Conservation (phyloP, 23 tunicate genomes). For the Ciona savignyi region DNA sequence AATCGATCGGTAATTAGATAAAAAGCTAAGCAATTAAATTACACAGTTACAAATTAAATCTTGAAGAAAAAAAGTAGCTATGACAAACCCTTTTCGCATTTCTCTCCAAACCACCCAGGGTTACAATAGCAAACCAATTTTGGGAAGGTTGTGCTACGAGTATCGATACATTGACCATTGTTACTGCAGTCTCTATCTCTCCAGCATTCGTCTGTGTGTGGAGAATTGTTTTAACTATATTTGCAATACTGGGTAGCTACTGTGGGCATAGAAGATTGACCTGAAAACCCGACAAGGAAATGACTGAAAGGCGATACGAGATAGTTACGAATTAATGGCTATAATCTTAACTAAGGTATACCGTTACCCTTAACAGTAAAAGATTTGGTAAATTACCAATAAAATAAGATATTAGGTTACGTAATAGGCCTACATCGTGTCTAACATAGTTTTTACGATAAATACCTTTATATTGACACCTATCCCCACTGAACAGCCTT, state of each 20-base stretch:
- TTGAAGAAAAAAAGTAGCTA: neutral
- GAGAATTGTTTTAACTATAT: neutral
- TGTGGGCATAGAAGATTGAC: no score
- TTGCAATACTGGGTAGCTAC: no score
- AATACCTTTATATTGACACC: slow-evolving; percentile 53
- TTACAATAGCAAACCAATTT: slow-evolving; percentile 30
- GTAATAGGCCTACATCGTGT: no score
- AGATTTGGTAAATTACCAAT: no score
- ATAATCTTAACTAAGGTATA: no score
- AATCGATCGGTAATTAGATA: no score
- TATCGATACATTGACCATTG: slow-evolving; percentile 45
- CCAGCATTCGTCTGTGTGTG: slow-evolving; percentile 45
- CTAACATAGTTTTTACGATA: no score
- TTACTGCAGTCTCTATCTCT: slow-evolving; percentile 27
- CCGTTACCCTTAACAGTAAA: no score
- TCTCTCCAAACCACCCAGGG: slow-evolving; percentile 32
- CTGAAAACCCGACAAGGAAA: no score
- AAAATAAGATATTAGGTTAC: no score
- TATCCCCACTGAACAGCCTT: slow-evolving; percentile 38
- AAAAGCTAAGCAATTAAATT: no score
- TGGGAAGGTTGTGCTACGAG: slow-evolving; percentile 32
- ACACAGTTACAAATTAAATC: neutral
- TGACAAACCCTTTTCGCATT: slow-evolving; percentile 30
- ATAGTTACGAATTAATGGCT: no score
- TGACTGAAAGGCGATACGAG: neutral